Evolutionary conservation across 2,888 invertebrate species (phyloP).

Genomic region (Anaspis maculata): DNA sequence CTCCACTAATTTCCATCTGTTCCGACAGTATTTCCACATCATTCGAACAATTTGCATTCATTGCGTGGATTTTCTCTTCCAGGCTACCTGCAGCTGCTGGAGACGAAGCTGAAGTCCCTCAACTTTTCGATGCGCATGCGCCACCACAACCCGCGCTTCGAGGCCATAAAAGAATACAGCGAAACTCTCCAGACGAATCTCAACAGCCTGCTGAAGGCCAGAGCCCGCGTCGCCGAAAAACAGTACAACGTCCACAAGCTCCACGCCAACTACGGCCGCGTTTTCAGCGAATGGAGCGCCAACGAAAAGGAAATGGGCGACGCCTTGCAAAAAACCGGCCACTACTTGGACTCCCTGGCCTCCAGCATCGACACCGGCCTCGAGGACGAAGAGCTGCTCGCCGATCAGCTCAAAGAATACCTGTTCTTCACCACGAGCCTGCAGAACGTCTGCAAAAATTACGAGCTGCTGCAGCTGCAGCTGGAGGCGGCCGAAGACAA

Average conservation of each 20-base stretch:
- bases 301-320: slow-evolving; percentile 75
- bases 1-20: too few species aligned
- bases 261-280: slow-evolving; percentile 71
- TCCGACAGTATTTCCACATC: too few species aligned
- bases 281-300: slow-evolving; percentile 81
- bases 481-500: slow-evolving; percentile 62
- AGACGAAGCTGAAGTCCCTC: slow-evolving; percentile 67
- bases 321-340: slow-evolving; percentile 61
- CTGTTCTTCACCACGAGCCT: slow-evolving; percentile 67
- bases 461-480: slow-evolving; percentile 64
- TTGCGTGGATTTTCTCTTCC: slow-evolving; percentile 7
- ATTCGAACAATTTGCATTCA: not conserved
- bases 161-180: slow-evolving; percentile 67
- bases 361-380: slow-evolving; percentile 42
- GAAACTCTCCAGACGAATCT: slow-evolving; percentile 58
- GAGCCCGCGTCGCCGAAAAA: slow-evolving; percentile 65
- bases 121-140: slow-evolving; percentile 67
- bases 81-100: slow-evolving; percentile 69
- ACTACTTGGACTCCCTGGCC: slow-evolving; percentile 48
- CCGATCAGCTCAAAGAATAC: slow-evolving; percentile 79
- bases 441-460: slow-evolving; percentile 64
- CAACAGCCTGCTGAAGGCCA: slow-evolving; percentile 51
- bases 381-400: slow-evolving; percentile 75
- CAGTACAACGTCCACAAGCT: slow-evolving; percentile 70
- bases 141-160: slow-evolving; percentile 65